Conservation (phyloP, 2,113 vertebrate species). For the Heteronetta atricapilla region DNA sequence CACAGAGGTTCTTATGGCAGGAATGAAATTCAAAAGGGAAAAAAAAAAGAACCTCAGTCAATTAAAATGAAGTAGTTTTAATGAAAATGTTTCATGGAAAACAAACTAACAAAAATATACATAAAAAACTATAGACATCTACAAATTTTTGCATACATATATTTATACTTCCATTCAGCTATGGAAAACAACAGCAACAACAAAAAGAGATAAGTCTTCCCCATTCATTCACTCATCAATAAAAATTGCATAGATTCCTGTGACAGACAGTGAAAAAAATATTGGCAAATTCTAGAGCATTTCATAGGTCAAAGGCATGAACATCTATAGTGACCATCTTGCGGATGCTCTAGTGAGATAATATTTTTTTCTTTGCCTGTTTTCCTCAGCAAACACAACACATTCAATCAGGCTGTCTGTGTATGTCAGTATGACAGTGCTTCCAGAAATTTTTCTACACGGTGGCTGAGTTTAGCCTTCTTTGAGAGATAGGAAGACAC, state of each 20-base stretch:
- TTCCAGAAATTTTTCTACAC: neutral
- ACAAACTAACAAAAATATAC: neutral
- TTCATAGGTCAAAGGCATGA: fast-evolving
- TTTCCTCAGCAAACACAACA: neutral
- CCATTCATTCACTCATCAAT: neutral
- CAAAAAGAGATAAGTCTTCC: neutral
- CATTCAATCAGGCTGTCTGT: neutral
- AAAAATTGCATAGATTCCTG: neutral
- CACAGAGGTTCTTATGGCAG: neutral
- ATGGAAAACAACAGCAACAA: neutral
- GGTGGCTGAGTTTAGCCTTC: neutral
- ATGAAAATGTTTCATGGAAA: neutral
- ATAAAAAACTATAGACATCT: neutral
- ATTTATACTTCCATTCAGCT: neutral
- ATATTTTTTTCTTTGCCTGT: neutral
- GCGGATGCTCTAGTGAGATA: neutral
- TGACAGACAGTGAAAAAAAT: neutral
- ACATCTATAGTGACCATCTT: neutral
- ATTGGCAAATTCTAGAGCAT: neutral
- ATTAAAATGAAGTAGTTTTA: neutral
- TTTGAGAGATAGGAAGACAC: neutral
- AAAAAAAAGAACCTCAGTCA: neutral
- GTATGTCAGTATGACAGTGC: neutral
- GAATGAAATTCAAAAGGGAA: neutral
- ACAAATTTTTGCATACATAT: neutral